Conservation (phyloP, 2,113 vertebrate species). For the Solenodon paradoxus region DNA sequence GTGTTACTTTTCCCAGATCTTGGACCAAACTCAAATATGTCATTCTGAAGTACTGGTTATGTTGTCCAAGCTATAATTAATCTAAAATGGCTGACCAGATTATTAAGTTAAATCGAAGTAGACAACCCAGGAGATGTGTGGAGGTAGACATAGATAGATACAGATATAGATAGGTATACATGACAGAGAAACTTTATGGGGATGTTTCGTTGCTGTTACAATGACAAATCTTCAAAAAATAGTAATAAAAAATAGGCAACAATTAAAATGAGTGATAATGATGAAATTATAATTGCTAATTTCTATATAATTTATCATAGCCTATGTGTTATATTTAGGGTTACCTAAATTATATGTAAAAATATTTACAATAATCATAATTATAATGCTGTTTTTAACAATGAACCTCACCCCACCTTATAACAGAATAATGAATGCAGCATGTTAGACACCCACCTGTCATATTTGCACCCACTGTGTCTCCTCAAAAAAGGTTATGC, state of each 20-base stretch:
- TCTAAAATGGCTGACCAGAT: not conserved
- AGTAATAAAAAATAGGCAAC: not conserved
- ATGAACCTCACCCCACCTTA: no score
- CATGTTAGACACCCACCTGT: not conserved
- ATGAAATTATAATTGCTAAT: not conserved
- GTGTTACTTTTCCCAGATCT: not conserved
- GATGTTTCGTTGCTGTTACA: not conserved
- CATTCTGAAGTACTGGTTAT: not conserved
- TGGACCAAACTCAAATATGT: not conserved
- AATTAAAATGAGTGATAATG: not conserved
- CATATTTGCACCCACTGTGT: not conserved
- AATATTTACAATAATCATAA: not conserved
- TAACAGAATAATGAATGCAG: not conserved
- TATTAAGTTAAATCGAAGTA: not conserved
- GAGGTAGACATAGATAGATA: no score
- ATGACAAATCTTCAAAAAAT: not conserved
- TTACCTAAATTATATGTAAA: not conserved
- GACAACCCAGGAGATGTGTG: not conserved
- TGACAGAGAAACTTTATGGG: not conserved
- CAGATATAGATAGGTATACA: no score
- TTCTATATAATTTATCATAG: no score
- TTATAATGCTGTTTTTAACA: not conserved
- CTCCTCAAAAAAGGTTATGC: not conserved
- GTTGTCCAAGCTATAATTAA: not conserved
- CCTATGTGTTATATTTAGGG: not conserved